These are phyloP conservation scores for Periophthalmus modestus DNA, from an alignment of 2,113 vertebrate genomes.

Conservation along the genomic window DNA sequence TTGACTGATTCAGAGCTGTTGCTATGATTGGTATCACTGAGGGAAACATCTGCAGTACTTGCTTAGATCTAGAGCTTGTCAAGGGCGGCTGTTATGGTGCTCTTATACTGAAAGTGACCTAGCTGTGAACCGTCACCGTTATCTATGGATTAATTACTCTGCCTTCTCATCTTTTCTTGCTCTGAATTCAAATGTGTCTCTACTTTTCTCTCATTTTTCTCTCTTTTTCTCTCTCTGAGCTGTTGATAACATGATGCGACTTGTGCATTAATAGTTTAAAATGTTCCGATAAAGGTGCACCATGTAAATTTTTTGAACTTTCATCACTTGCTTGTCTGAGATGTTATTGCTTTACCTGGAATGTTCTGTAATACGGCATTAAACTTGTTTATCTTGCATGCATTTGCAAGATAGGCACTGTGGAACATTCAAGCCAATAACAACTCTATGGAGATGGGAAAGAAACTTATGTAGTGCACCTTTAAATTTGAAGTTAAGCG, in stretches of 20 bases:
- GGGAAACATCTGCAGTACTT: slow-evolving; percentile 33
- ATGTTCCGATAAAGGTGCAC: neutral
- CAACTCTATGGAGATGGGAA: neutral
- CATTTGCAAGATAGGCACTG: neutral
- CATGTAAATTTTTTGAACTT: neutral
- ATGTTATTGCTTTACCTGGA: neutral
- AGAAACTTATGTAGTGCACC: neutral
- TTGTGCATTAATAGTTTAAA: slow-evolving; percentile 15
- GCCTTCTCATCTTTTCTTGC: slow-evolving; percentile 25
- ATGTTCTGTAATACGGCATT: neutral
- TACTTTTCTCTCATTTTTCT: no score
- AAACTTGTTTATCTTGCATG: no score
- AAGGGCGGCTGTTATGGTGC: slow-evolving; percentile 50
- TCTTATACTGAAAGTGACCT: slow-evolving; percentile 49
- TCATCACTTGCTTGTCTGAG: no score
- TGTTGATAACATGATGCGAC: slow-evolving; percentile 8
- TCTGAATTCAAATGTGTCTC: slow-evolving; percentile 37
- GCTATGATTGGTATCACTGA: slow-evolving; percentile 46
- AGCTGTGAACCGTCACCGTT: slow-evolving; percentile 51
- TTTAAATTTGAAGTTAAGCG: neutral
- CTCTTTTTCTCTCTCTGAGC: neutral
- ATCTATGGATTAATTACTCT: slow-evolving; percentile 57
- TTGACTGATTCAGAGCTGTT: slow-evolving; percentile 57
- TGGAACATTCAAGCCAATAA: neutral
- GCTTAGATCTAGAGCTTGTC: slow-evolving; percentile 45